Evolutionary conservation across 2,797 vertebrate genomes (phyloP).

Genomic region (Neomorphus geoffroyi): DNA sequence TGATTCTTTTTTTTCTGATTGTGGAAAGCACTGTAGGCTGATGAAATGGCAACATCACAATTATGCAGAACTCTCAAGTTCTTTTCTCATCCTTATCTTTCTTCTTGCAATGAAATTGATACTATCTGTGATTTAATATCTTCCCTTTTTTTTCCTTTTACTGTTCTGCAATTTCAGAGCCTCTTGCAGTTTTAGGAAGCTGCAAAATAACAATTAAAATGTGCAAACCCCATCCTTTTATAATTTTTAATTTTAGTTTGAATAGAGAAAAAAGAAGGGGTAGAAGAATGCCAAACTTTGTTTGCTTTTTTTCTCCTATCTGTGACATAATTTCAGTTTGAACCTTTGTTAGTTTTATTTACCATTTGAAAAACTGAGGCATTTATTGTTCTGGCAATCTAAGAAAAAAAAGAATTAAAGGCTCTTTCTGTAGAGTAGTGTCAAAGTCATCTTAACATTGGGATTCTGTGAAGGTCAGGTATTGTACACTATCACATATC

Average conservation of each 20-base stretch:
- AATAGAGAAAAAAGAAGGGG: background rate
- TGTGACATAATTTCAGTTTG: background rate
- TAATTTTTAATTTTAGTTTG: background rate
- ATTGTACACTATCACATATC: background rate
- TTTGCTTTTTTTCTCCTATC: background rate
- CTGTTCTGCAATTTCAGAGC: background rate
- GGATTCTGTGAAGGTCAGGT: background rate
- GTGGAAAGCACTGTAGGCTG: background rate
- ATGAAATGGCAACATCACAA: conserved; percentile 4
- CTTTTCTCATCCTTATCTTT: conserved; percentile 2
- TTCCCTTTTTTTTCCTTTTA: background rate
- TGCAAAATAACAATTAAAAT: background rate
- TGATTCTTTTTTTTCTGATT: background rate
- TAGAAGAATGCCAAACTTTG: background rate
- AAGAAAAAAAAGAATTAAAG: background rate
- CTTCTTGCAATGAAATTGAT: background rate
- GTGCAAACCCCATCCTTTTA: background rate
- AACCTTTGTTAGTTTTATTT: background rate
- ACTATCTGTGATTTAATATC: background rate
- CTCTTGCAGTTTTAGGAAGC: background rate
- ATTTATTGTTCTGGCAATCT: background rate
- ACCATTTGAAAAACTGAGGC: background rate
- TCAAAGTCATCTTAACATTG: background rate
- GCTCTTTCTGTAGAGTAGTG: background rate
- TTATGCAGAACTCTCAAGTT: background rate